Evolutionary conservation across 2,888 invertebrate genomes (phyloP).

Genomic region (Uloborus plumipes): DNA sequence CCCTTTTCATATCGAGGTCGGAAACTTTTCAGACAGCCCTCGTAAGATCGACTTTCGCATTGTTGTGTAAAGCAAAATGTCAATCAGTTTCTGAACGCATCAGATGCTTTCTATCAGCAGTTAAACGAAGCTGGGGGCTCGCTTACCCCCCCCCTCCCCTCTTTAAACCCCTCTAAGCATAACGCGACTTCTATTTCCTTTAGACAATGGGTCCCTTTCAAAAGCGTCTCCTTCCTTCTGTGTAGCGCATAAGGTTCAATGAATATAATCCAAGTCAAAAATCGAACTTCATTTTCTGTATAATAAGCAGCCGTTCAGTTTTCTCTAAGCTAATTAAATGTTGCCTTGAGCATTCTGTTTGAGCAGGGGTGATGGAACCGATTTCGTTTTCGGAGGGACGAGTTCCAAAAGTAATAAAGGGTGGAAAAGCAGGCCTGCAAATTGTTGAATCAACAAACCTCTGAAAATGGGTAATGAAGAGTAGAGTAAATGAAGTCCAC

Average conservation of each 20-base stretch:
- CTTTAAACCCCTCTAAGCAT: background rate
- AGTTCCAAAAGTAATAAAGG: constrained; percentile 22
- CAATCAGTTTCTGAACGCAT: background rate
- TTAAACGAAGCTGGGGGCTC: constrained; percentile 1
- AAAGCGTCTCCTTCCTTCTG: constrained; percentile 23
- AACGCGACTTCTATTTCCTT: constrained; percentile 10
- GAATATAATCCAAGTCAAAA: constrained; percentile 29
- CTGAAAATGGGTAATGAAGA: background rate
- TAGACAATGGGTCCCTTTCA: constrained; percentile 29
- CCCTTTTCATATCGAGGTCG: no score
- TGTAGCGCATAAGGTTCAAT: constrained; percentile 15
- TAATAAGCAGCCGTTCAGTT: constrained; percentile 44
- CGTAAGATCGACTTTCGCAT: no score
- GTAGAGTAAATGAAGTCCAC: no score
- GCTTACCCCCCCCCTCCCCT: background rate
- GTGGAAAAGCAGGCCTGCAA: background rate
- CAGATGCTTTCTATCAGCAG: constrained; percentile 8
- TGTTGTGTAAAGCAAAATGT: no score
- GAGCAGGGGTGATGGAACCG: constrained; percentile 10
- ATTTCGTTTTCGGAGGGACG: constrained; percentile 3
- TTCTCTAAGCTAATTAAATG: constrained; percentile 48
- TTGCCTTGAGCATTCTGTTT: constrained; percentile 27
- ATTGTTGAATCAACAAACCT: constrained; percentile 20
- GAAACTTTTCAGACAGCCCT: no score
- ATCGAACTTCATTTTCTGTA: constrained; percentile 47